phyloP scores from a whole-genome alignment of 2,113 vertebrate species.

The Cyprinus carpio region DNA sequence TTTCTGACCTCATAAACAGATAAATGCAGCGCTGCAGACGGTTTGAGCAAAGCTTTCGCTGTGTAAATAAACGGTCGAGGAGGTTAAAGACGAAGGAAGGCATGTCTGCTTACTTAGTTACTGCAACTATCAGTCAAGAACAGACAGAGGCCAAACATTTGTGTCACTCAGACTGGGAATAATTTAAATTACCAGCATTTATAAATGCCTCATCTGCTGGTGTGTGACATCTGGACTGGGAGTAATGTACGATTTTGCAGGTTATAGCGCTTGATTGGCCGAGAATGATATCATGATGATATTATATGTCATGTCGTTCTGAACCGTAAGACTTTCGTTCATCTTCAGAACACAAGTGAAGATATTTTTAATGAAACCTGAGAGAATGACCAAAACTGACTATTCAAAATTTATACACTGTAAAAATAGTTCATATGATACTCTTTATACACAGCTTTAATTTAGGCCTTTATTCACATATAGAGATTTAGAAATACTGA shows the following conservation, averaged over 20 bases:
- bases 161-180: background rate
- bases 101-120: background rate
- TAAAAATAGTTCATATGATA: too few relatives aligned
- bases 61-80: conserved; percentile 62
- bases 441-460: too few relatives aligned
- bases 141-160: background rate
- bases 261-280: too few relatives aligned
- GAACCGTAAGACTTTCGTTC: background rate
- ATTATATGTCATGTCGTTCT: too few relatives aligned
- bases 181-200: background rate
- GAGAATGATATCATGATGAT: too few relatives aligned
- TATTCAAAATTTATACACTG: background rate
- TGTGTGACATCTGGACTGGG: background rate
- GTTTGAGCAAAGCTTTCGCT: conserved; percentile 65
- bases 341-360: background rate
- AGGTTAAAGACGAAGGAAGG: background rate
- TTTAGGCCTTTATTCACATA: background rate
- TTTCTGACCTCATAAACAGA: conserved; percentile 60
- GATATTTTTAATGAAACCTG: background rate
- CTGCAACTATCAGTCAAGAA: background rate
- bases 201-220: background rate
- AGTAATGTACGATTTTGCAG: background rate
- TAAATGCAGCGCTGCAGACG: conserved; percentile 58
- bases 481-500: too few relatives aligned
- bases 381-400: background rate